phyloP scores from a whole-genome alignment of 2,888 invertebrate species.

The Scaptodrosophila latifasciaeformis region DNA sequence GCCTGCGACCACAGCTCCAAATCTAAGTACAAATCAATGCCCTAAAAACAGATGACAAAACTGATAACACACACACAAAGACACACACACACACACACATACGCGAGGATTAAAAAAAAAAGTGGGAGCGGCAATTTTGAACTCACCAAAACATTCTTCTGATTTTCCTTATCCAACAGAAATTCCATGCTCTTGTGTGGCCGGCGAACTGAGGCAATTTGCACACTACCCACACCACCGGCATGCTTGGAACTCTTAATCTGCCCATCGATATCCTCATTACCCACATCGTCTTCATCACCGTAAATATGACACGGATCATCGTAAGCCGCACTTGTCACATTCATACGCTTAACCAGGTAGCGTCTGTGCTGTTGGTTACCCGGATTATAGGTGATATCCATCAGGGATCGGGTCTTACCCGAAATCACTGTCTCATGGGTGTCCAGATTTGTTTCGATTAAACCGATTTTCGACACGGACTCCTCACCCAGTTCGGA shows the following conservation, averaged over 20 bases:
- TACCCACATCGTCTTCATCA: conserved; percentile 35
- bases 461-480: conserved; percentile 80
- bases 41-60: too few relatives aligned
- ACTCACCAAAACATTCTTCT: conserved; percentile 90
- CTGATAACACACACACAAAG: too few relatives aligned
- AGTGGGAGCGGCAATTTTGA: conserved; percentile 33
- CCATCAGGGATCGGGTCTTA: conserved; percentile 82
- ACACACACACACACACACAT: conserved; percentile 18
- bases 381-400: conserved; percentile 76
- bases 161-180: conserved; percentile 93
- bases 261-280: conserved; percentile 63
- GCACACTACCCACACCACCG: conserved; percentile 66
- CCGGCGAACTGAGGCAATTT: conserved; percentile 74
- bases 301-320: conserved; percentile 39
- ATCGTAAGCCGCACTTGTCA: conserved; percentile 43
- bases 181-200: conserved; percentile 97
- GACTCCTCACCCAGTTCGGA: conserved; percentile 26
- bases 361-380: conserved; percentile 45
- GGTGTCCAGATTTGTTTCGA: conserved; percentile 93
- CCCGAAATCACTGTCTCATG: conserved; percentile 79
- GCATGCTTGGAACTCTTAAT: conserved; percentile 54
- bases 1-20: neutral
- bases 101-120: conserved; percentile 16
- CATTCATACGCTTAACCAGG: conserved; percentile 59
- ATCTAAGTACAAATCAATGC: neutral